Conservation (phyloP, 2,888 invertebrate genomes). For the Cataglyphis rosenhaueri region DNA sequence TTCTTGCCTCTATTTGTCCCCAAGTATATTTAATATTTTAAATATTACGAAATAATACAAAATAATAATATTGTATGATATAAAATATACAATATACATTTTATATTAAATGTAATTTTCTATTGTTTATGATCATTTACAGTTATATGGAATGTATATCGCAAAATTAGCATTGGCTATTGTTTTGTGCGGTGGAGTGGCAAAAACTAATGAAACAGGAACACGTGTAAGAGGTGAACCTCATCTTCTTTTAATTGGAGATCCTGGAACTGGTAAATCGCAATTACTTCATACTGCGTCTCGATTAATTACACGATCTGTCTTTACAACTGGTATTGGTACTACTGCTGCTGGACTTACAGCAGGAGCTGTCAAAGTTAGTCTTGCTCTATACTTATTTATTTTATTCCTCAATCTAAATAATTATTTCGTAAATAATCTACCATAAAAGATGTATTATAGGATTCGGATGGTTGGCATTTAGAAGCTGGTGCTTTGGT, state of each 20-base stretch:
- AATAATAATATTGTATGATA: constrained; percentile 2
- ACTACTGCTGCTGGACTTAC: constrained; percentile 95
- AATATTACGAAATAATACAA: not conserved
- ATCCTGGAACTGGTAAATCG: constrained; percentile 96
- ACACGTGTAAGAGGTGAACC: constrained; percentile 91
- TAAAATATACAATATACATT: not conserved
- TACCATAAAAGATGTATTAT: constrained; percentile 13
- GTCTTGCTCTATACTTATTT: constrained; percentile 44
- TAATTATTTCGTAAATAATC: not conserved
- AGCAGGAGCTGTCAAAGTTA: constrained; percentile 93
- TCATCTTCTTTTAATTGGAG: constrained; percentile 94
- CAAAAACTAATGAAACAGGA: constrained; percentile 86
- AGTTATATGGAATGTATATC: constrained; percentile 95
- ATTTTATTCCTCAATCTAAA: not conserved
- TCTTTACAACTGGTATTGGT: constrained; percentile 94
- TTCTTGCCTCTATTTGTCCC: constrained; percentile 93
- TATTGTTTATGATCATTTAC: constrained; percentile 44
- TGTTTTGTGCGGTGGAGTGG: constrained; percentile 88
- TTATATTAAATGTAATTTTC: not conserved
- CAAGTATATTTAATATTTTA: constrained; percentile 86
- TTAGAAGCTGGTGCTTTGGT: constrained; percentile 96
- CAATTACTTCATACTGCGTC: constrained; percentile 92
- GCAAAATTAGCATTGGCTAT: constrained; percentile 95
- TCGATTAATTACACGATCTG: constrained; percentile 90
- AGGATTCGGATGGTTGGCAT: constrained; percentile 95